phyloP scores from a whole-genome alignment of 2,113 vertebrate species.

The Tilapia sparmanii region DNA sequence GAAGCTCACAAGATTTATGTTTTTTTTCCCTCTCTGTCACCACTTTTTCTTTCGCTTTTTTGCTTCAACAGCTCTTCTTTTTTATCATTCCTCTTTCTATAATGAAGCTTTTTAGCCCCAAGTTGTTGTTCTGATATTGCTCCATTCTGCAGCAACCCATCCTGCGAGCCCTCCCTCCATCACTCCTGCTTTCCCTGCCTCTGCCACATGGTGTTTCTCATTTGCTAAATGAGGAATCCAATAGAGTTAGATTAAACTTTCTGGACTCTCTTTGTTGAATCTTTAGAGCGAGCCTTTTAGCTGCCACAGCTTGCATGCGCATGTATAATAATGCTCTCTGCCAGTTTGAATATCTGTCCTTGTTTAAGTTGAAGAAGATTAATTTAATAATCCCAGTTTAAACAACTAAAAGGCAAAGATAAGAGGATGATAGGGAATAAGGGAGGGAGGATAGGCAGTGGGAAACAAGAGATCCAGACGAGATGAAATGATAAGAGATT shows the following conservation, averaged over 20 bases:
- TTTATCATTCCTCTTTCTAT: background rate
- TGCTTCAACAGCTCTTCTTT: background rate
- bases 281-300: conserved; percentile 25
- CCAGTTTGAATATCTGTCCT: conserved; percentile 4
- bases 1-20: background rate
- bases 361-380: conserved; percentile 11
- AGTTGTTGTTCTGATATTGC: conserved; percentile 8
- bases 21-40: background rate
- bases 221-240: conserved; percentile 55
- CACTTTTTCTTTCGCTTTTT: background rate
- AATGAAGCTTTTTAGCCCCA: background rate
- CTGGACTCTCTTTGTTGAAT: conserved; percentile 17
- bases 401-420: conserved; percentile 25
- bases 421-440: background rate
- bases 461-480: background rate
- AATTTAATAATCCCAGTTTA: conserved; percentile 34
- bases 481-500: conserved; percentile 38
- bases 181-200: background rate
- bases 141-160: background rate
- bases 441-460: background rate
- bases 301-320: background rate
- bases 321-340: background rate
- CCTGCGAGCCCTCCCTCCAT: background rate
- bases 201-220: conserved; percentile 40
- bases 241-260: conserved; percentile 53